A percentile compares a stretch with the other conserved stretches of the same genome.
Evolutionary conservation across 2,113 vertebrate species (phyloP).

Genomic region (Hippopotamus amphibius): DNA sequence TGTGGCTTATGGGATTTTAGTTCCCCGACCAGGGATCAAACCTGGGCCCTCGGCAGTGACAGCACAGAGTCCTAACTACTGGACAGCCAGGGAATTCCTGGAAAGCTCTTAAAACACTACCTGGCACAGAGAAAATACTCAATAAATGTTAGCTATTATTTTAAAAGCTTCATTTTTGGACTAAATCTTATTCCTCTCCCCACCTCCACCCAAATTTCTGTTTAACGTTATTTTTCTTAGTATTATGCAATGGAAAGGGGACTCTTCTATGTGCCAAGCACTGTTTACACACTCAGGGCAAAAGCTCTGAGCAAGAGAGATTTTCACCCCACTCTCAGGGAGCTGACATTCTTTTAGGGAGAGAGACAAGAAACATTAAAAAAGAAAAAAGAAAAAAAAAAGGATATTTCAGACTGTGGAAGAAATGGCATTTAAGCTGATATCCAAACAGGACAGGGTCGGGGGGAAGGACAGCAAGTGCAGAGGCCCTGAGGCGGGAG

Average conservation of each 20-base stretch:
- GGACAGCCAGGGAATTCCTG: neutral
- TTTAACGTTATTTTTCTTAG: neutral
- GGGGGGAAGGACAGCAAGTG: neutral
- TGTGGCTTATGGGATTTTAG: neutral
- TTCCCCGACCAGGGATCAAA: neutral
- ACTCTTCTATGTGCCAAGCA: neutral
- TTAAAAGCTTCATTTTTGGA: neutral
- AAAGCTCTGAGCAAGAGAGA: constrained; percentile 9
- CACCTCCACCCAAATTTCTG: neutral
- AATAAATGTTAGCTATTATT: neutral
- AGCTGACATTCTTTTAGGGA: neutral
- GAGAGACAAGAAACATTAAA: neutral
- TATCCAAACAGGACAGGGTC: neutral
- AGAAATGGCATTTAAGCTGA: neutral
- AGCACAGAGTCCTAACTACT: neutral
- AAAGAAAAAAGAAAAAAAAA: neutral
- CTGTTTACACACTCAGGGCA: neutral
- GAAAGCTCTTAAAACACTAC: neutral
- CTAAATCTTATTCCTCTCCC: neutral
- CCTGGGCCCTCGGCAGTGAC: neutral
- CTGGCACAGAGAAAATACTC: neutral
- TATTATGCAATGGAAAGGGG: neutral
- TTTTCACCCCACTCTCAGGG: neutral
- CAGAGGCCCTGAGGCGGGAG: neutral
- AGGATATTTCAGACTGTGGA: constrained; percentile 14